Percentiles rank a stretch among this genome's conserved stretches.
Conservation (phyloP, 2,797 vertebrate genomes). For the Neosilurus mollespiculum region DNA sequence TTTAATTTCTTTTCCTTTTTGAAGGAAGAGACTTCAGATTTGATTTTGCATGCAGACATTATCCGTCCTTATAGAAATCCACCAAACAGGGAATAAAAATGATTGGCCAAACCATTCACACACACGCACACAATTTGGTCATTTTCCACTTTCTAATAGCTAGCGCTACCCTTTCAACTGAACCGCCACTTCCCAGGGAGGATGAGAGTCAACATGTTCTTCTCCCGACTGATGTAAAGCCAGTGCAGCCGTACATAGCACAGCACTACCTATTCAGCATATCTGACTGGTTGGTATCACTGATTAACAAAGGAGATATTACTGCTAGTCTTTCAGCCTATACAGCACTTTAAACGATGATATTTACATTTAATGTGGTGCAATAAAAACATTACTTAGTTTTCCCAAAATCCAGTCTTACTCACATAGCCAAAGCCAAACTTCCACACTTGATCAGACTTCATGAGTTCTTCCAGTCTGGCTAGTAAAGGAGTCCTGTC, state of each 20-base stretch:
- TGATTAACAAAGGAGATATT: neutral
- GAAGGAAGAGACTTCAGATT: no score
- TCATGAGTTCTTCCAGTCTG: conserved; percentile 71
- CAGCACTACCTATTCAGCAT: neutral
- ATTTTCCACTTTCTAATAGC: neutral
- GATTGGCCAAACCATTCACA: no score
- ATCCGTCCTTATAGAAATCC: no score
- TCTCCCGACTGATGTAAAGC: neutral
- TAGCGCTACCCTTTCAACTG: neutral
- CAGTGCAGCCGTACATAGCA: neutral
- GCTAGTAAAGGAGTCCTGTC: conserved; percentile 29
- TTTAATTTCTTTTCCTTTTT: no score
- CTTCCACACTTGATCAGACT: conserved; percentile 74
- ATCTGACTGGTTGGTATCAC: neutral
- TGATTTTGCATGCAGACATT: no score
- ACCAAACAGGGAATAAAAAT: no score
- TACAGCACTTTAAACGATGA: no score
- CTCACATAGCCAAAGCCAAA: conserved; percentile 60
- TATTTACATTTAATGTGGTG: neutral
- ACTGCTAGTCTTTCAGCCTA: no score
- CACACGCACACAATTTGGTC: neutral
- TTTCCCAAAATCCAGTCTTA: conserved; percentile 5
- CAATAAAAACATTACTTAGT: neutral
- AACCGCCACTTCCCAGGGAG: neutral
- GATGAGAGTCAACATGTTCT: neutral